phyloP scores from a whole-genome alignment of 2,888 invertebrate species.

The Pristionchus fissidentatus region DNA sequence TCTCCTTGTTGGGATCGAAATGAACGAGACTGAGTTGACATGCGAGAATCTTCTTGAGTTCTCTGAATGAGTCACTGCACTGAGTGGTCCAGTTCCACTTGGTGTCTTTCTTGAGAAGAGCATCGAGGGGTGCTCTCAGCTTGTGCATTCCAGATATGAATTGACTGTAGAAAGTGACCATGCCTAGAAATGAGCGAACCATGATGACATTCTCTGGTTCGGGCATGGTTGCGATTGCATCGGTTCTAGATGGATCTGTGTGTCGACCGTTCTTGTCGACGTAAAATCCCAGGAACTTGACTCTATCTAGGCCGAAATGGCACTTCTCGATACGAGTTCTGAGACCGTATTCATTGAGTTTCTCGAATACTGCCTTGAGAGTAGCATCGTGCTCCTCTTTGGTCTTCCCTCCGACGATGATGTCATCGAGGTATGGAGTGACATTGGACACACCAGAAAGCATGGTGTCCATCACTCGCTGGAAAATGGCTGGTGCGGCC shows the following conservation, averaged over 20 bases:
- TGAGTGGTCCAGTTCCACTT: conserved; percentile 50
- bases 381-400: no score
- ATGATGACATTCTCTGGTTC: conserved; percentile 44
- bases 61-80: conserved; percentile 48
- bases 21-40: conserved; percentile 67
- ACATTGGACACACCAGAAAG: no score
- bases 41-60: conserved; percentile 23
- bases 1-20: no score
- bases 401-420: no score
- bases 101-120: background rate
- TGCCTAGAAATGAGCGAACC: conserved; percentile 48
- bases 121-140: conserved; percentile 28
- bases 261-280: conserved; percentile 52
- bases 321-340: conserved; percentile 57
- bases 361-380: background rate
- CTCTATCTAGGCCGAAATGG: conserved; percentile 50
- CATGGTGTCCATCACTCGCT: no score
- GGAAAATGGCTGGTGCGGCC: no score
- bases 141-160: conserved; percentile 50
- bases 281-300: conserved; percentile 58
- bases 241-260: conserved; percentile 53
- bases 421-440: no score
- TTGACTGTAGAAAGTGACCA: conserved; percentile 53
- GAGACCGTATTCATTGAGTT: conserved; percentile 52
- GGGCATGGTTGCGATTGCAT: conserved; percentile 51